These are phyloP conservation scores for Scolopax rusticola DNA, from an alignment of 2,797 vertebrate species.

Conservation along the genomic window DNA sequence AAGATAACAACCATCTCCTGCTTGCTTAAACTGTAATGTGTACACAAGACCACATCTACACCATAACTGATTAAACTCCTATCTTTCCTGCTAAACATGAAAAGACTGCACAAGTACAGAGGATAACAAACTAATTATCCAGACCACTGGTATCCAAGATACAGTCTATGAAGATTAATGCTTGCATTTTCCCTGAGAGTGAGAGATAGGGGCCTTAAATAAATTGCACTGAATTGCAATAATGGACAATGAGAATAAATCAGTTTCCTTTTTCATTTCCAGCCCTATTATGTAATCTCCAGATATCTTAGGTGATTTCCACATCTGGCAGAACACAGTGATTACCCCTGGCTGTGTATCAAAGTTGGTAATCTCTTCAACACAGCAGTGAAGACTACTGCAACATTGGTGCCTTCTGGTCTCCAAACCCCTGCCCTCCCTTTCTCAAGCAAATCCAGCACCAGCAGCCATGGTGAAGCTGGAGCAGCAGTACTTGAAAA, in stretches of 20 bases:
- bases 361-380: background rate
- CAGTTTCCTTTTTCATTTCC: conserved; percentile 58
- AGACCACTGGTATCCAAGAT: conserved; percentile 71
- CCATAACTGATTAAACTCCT: conserved; percentile 28
- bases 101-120: conserved; percentile 17
- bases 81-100: conserved; percentile 45
- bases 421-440: background rate
- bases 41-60: background rate
- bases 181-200: conserved; percentile 68
- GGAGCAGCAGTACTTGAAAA: background rate
- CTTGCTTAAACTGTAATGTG: background rate
- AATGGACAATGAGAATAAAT: conserved; percentile 75
- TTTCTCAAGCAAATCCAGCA: background rate
- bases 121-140: conserved; percentile 73
- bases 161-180: conserved; percentile 73
- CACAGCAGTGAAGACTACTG: background rate
- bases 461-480: background rate
- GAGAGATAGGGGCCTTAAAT: conserved; percentile 74
- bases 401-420: background rate
- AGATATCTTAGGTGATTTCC: conserved; percentile 22
- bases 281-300: conserved; percentile 8
- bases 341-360: background rate
- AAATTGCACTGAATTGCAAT: conserved; percentile 70
- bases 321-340: background rate
- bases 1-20: background rate